phyloP scores from a whole-genome alignment of 2,113 vertebrate species.

The Elephas maximus region DNA sequence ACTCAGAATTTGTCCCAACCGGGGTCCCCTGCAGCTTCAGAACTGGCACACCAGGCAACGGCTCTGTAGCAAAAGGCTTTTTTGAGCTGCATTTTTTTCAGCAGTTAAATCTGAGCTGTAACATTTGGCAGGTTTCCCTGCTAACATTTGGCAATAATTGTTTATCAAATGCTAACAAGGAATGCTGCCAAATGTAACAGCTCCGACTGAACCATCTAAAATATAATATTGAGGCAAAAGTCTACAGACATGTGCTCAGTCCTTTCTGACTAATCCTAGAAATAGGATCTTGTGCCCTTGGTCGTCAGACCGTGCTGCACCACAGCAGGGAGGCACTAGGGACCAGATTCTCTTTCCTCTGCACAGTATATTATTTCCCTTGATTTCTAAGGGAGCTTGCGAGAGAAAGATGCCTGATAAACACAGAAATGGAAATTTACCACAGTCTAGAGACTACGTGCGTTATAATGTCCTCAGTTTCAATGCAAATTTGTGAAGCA shows the following conservation, averaged over 20 bases:
- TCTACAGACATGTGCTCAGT: constrained; percentile 77
- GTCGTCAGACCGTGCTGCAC: constrained; percentile 55
- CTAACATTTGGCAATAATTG: constrained; percentile 87
- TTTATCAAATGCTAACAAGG: constrained; percentile 87
- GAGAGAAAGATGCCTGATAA: background rate
- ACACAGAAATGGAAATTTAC: constrained; percentile 54
- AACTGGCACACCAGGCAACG: constrained; percentile 66
- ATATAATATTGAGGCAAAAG: constrained; percentile 77
- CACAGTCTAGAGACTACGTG: constrained; percentile 6
- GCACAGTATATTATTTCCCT: background rate
- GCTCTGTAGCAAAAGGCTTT: constrained; percentile 77
- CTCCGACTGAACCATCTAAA: constrained; percentile 81
- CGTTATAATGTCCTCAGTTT: constrained; percentile 44
- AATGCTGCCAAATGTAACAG: constrained; percentile 84
- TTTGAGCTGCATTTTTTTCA: constrained; percentile 73
- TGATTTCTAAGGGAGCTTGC: constrained; percentile 30
- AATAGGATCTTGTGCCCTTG: constrained; percentile 66
- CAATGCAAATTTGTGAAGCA: constrained; percentile 26
- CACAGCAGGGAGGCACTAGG: constrained; percentile 35
- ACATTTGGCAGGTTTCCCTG: constrained; percentile 86
- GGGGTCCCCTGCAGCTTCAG: constrained; percentile 73
- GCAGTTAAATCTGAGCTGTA: constrained; percentile 84
- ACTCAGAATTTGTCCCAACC: constrained; percentile 71
- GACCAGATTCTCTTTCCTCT: constrained; percentile 60
- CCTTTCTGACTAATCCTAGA: constrained; percentile 76